Base-by-base conservation (phyloP, 2,888 invertebrate species). In the Sminthurides aquaticus region DNA sequence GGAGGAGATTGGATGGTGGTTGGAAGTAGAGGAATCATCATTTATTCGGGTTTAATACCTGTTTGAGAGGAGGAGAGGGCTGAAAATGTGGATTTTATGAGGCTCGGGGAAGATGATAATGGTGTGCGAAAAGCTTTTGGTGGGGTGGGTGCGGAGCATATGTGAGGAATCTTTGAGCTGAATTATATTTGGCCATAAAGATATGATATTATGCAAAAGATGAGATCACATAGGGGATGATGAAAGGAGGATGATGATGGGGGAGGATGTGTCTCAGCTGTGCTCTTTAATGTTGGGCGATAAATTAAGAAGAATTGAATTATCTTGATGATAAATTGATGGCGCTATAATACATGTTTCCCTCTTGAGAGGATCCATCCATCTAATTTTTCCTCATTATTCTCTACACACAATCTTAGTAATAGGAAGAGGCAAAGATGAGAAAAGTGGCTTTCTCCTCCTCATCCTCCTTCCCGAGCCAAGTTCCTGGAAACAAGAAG, bases 271-370 rank as follows among this genome's bases (percentile, higher is more conserved):
- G 60, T 25, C 63, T 57, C 63, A 63, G 63, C 63, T 63, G 63
- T 48, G 57, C 20, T 48, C 29, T 27, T 63, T 63, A 63, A 63
- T 63, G 63, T 57, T 26, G 27, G 57, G 63, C 63, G 49, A 63
- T 63, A 63, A 63, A 63, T 63, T 63, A 58, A 49, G 49, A 49
- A 18, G 49, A 63, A 63, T 63, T 57, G 57, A 63, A 63, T 63
- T 63, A 63, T 18, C 49, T 2, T 22, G 1, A 49, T 63, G 58
- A 63, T 49, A 63, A 63, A 63, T 63, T 43, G 58, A 34, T 15
- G 43, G 43, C 15, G 43, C 8, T 34, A 34, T 34, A 34, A 34
- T 34, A 34, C 43, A 34, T 34, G 43, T 34, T 34, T 34, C 15
- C 43, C 43, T 34, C 43, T 11, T 5, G 43, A 34, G 43, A 34